Conservation (phyloP, 1,140 invertebrate genomes). For the Littorina saxatilis region DNA sequence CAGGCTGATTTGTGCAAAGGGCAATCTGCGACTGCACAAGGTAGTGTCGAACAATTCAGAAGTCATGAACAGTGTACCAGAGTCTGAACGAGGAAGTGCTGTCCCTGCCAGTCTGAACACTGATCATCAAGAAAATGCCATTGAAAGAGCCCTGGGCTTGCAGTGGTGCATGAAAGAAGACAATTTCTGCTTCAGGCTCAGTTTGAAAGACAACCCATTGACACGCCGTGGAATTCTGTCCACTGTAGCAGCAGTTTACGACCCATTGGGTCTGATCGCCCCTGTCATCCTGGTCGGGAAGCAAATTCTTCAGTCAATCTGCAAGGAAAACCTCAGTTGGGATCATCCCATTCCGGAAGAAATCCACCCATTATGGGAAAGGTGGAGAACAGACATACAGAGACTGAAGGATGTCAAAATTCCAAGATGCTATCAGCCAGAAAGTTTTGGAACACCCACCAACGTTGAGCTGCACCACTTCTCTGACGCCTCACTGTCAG, state of each 20-base stretch:
- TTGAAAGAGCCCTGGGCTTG: no score
- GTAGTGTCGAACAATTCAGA: no score
- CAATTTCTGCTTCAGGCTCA: no score
- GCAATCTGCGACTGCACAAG: no score
- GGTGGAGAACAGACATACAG: conserved; percentile 41
- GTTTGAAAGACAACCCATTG: no score
- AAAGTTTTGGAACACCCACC: conserved; percentile 42
- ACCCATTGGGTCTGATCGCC: conserved; percentile 48
- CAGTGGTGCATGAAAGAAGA: no score
- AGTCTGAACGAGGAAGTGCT: no score
- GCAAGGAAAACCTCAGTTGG: conserved; percentile 44
- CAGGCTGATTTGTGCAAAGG: no score
- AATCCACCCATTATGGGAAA: conserved; percentile 34
- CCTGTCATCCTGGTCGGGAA: conserved; percentile 48
- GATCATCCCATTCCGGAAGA: conserved; percentile 45
- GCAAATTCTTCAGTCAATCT: conserved; percentile 50
- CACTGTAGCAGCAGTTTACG: conserved; percentile 45
- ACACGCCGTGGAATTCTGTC: conserved; percentile 50
- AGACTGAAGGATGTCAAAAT: conserved; percentile 36
- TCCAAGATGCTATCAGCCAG: conserved; percentile 46
- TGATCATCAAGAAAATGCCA: no score
- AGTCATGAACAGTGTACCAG: no score
- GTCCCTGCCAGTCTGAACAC: no score
- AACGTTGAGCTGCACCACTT: conserved; percentile 57
- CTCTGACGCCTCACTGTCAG: conserved; percentile 45